Evolutionary conservation across 1,140 invertebrate species (phyloP).

Genomic region (Sesamia nonagrioides): DNA sequence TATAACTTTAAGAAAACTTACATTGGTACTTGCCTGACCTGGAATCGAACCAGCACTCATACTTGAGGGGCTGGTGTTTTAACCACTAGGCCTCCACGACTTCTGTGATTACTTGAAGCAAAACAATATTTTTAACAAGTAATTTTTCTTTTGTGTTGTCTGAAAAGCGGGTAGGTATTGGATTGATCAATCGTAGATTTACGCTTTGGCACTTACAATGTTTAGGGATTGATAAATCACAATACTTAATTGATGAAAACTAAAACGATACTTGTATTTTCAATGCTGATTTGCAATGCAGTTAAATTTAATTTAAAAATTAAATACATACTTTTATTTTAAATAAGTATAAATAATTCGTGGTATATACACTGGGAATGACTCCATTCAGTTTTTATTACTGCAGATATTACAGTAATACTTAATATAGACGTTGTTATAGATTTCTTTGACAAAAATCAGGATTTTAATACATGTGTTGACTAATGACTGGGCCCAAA

Average conservation of each 20-base stretch:
- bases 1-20: too few relatives aligned
- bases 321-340: slow-evolving; percentile 31
- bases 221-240: not conserved
- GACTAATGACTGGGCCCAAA: too few relatives aligned
- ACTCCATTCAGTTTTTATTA: slow-evolving; percentile 61
- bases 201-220: not conserved
- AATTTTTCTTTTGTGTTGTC: not conserved
- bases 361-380: slow-evolving; percentile 83
- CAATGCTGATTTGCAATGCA: not conserved
- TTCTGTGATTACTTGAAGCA: too few relatives aligned
- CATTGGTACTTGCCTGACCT: too few relatives aligned
- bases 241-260: not conserved
- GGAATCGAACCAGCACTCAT: too few relatives aligned
- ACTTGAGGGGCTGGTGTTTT: too few relatives aligned
- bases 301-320: not conserved
- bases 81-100: too few relatives aligned
- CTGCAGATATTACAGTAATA: slow-evolving; percentile 18
- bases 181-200: too few relatives aligned
- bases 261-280: not conserved
- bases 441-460: not conserved
- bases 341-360: slow-evolving; percentile 68
- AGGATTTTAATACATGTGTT: not conserved
- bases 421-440: slow-evolving; percentile 12
- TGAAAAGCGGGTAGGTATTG: too few relatives aligned
- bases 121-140: too few relatives aligned